phyloP scores from a whole-genome alignment of 2,113 vertebrate genomes.

The Tachuris rubrigastra region DNA sequence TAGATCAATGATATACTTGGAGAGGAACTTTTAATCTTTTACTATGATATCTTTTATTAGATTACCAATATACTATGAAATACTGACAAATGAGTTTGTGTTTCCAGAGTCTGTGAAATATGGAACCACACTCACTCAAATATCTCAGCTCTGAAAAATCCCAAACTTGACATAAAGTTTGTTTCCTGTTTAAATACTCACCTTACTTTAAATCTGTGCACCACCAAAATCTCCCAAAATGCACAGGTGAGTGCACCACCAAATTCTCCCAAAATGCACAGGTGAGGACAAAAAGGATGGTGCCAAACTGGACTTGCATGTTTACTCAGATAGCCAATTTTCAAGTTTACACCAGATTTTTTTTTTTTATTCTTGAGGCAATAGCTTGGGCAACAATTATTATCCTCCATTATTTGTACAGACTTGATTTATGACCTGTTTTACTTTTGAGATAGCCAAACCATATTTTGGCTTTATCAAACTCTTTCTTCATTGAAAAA shows the following conservation, averaged over 20 bases:
- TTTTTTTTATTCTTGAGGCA: neutral
- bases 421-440: neutral
- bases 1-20: neutral
- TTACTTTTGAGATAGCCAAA: neutral
- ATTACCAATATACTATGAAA: neutral
- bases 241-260: neutral
- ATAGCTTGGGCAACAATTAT: neutral
- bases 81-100: neutral
- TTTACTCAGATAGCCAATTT: neutral
- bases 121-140: neutral
- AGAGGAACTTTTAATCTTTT: neutral
- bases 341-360: neutral
- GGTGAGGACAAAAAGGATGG: neutral
- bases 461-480: neutral
- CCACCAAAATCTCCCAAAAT: neutral
- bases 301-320: neutral
- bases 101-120: neutral
- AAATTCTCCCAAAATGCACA: neutral
- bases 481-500: neutral
- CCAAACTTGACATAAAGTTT: neutral
- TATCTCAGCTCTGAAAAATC: neutral
- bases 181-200: neutral
- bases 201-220: neutral
- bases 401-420: neutral
- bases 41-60: neutral